Evolutionary conservation across 92 coral and sea anemone genomes (phyloP).

Genomic region (Zoanthus sociatus): DNA sequence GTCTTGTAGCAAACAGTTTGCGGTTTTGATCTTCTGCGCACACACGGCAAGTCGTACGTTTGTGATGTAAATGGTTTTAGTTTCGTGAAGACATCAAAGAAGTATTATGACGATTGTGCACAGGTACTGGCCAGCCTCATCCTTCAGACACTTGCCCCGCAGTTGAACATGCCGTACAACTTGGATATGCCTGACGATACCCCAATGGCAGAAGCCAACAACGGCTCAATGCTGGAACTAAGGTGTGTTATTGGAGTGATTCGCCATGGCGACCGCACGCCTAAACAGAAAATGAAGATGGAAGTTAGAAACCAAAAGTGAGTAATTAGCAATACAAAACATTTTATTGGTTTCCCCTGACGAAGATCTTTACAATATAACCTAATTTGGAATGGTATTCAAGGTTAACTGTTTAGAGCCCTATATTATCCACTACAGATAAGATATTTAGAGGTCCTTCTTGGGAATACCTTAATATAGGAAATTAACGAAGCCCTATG

Average conservation of each 20-base stretch:
- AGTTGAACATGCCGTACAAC: conserved; percentile 78
- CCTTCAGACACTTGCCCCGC: conserved; percentile 93
- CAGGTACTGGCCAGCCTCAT: conserved; percentile 88
- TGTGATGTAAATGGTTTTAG: conserved; percentile 99
- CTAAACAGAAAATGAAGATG: conserved; percentile 98
- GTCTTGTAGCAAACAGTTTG: conserved; percentile 94
- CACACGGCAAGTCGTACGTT: conserved; percentile 95
- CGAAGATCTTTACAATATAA: too few species aligned
- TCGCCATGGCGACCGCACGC: conserved; percentile 98
- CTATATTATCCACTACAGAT: too few species aligned
- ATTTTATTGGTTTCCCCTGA: too few species aligned
- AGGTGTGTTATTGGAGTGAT: conserved; percentile 96
- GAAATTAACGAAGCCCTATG: too few species aligned
- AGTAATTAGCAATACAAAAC: conserved; percentile 5
- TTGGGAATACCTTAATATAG: too few species aligned
- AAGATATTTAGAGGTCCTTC: too few species aligned
- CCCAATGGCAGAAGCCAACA: conserved; percentile 79
- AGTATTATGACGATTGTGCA: conserved; percentile 96
- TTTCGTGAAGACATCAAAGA: conserved; percentile 98
- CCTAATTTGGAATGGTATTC: too few species aligned
- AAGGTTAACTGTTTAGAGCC: too few species aligned
- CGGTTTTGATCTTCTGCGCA: conserved; percentile 94
- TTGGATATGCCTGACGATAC: conserved; percentile 71
- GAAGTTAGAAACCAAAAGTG: conserved; percentile 94
- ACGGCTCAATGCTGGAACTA: conserved; percentile 85